Conservation (phyloP, 2,888 invertebrate species). For the Gari tellinella region DNA sequence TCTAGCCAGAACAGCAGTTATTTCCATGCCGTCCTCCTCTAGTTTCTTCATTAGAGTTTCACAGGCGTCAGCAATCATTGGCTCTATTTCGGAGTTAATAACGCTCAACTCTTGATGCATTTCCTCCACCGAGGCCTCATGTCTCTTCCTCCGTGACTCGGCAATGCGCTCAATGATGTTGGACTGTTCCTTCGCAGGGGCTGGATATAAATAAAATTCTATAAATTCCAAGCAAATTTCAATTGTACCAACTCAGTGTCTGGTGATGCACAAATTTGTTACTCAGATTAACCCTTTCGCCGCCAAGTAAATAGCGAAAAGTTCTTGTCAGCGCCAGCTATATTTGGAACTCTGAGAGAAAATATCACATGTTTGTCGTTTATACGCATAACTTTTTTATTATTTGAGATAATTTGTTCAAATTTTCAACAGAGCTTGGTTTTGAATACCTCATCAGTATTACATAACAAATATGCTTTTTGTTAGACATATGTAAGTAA, state of each 20-base stretch:
- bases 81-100: constrained; percentile 80
- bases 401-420: too few relatives aligned
- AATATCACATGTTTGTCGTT: too few relatives aligned
- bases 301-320: too few relatives aligned
- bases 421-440: too few relatives aligned
- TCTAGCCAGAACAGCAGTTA: constrained; percentile 69
- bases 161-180: constrained; percentile 82
- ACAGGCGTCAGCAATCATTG: constrained; percentile 73
- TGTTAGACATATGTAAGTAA: too few relatives aligned
- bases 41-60: constrained; percentile 68
- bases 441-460: too few relatives aligned
- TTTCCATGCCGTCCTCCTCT: constrained; percentile 73
- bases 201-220: constrained; percentile 54
- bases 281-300: too few relatives aligned
- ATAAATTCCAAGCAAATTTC: background rate
- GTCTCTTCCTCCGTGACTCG: constrained; percentile 79
- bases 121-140: constrained; percentile 82
- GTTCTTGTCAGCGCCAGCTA: too few relatives aligned
- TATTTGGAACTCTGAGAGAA: too few relatives aligned
- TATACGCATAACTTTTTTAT: too few relatives aligned
- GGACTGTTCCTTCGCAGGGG: constrained; percentile 78
- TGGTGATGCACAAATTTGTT: too few relatives aligned
- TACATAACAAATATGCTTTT: too few relatives aligned
- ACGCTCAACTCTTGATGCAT: constrained; percentile 82
- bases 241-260: background rate